Base-by-base conservation (phyloP, 2,797 vertebrate species). In the Scleropages formosus region DNA sequence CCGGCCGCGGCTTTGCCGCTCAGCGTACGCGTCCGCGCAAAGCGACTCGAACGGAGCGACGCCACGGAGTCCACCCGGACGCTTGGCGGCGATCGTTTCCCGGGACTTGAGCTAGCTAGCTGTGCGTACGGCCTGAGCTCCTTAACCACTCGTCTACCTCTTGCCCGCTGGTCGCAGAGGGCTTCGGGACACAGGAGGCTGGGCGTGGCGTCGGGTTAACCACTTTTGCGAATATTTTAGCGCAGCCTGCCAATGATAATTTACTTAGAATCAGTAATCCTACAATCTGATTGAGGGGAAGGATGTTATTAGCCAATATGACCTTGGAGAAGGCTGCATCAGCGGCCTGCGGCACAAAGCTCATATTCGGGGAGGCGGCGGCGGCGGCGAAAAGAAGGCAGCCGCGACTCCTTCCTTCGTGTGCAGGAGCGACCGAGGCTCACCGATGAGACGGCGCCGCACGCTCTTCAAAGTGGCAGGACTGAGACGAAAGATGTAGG, bases 221-320 rank as follows among this genome's bases (percentile, higher is more conserved):
- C 80, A 80, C 81, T 85, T 83, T 86, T 80, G 60, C 66, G 83
- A 83, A 84, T 88, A 89, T 93, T 92, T 92, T 67, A 87, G 87
- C 82, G 74, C 86, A 85, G 90, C 91, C 94, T 93, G 91, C 91
- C 89, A 90, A 89, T 91, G 90, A 95, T 94, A 90, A 93, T 95
- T 95, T 92, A 92, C 90, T 93, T 91, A 90, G 89, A 92, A 93
- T 88, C 88, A 86, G 91, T 92, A 93, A 94, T 94, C 93, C 93
- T 90, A 91, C 93, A 94, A 94, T 95, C 92, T 91, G 91, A 94
- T 93, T 93, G 91, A 88, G 87, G 73, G 80, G 67, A 71, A 83
- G 92, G 92, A 94, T 93, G 92, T 92, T 84, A 85, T 89, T 87
- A 93, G 90, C 86, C 86, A 88, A 90, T 93, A 93, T 91, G 93